Conservation (phyloP, 2,888 invertebrate genomes). For the Gastracanthus pulcherrimus region DNA sequence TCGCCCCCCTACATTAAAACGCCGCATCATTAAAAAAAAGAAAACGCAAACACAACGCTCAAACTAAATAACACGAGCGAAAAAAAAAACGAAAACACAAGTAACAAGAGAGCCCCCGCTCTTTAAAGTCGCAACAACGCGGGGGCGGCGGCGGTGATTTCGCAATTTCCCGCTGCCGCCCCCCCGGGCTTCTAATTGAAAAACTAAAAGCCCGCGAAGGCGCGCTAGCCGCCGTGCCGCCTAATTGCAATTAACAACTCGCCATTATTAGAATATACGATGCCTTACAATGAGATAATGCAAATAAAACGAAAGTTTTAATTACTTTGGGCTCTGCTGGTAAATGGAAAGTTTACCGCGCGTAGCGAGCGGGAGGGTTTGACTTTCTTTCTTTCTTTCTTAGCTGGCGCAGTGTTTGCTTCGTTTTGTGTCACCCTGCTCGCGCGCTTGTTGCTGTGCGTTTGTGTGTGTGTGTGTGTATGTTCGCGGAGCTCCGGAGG, state of each 20-base stretch:
- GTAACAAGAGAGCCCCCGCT: background rate
- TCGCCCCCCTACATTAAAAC: too few relatives aligned
- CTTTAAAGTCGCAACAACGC: constrained; percentile 33
- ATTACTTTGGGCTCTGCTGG: constrained; percentile 71
- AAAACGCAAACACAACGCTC: background rate
- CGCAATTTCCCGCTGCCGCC: constrained; percentile 29
- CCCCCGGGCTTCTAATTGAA: constrained; percentile 51
- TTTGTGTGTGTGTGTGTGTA: too few relatives aligned
- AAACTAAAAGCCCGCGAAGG: constrained; percentile 53
- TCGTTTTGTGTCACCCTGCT: too few relatives aligned
- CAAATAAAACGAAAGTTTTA: constrained; percentile 77
- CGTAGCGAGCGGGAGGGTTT: too few relatives aligned
- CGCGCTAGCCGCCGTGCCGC: constrained; percentile 56
- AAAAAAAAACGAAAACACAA: background rate
- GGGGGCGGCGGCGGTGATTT: constrained; percentile 34
- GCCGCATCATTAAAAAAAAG: too few relatives aligned
- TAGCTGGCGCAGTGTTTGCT: too few relatives aligned
- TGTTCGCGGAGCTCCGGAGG: too few relatives aligned
- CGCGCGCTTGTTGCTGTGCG: too few relatives aligned
- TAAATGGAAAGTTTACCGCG: constrained; percentile 74
- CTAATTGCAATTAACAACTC: constrained; percentile 77
- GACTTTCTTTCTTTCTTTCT: too few relatives aligned
- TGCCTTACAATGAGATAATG: constrained; percentile 77
- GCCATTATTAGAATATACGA: constrained; percentile 74
- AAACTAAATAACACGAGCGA: background rate